Conservation (phyloP, 2,113 vertebrate species). For the Aegotheles bennettii region DNA sequence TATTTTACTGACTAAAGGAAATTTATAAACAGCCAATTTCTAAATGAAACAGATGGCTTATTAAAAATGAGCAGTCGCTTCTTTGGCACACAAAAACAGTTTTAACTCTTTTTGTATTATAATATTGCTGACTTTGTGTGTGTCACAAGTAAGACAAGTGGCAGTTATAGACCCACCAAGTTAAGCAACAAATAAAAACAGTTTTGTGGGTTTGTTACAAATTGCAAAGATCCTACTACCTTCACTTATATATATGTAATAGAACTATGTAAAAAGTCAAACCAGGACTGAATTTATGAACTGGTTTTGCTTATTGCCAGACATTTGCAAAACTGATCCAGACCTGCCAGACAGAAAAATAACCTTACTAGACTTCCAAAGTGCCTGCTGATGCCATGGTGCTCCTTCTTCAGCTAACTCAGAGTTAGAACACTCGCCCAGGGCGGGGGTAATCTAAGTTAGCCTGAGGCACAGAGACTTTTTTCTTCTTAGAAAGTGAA, state of each 20-base stretch:
- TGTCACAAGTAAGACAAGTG: neutral
- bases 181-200: neutral
- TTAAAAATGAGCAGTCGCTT: constrained; percentile 61
- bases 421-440: neutral
- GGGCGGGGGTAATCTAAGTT: neutral
- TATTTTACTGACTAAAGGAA: constrained; percentile 33
- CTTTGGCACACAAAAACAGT: neutral
- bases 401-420: neutral
- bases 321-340: neutral
- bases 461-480: neutral
- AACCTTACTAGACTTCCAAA: neutral
- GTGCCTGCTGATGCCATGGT: neutral
- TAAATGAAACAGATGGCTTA: constrained; percentile 61
- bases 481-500: neutral
- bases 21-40: constrained; percentile 52
- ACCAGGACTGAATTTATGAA: neutral
- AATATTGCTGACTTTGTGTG: constrained; percentile 19
- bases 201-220: neutral
- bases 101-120: constrained; percentile 25
- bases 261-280: neutral
- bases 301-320: neutral
- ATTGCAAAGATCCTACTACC: neutral
- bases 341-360: neutral
- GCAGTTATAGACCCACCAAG: neutral
- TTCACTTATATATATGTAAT: neutral